Base-by-base conservation (phyloP, 2,888 invertebrate species). In the Muschampia plurimacula region DNA sequence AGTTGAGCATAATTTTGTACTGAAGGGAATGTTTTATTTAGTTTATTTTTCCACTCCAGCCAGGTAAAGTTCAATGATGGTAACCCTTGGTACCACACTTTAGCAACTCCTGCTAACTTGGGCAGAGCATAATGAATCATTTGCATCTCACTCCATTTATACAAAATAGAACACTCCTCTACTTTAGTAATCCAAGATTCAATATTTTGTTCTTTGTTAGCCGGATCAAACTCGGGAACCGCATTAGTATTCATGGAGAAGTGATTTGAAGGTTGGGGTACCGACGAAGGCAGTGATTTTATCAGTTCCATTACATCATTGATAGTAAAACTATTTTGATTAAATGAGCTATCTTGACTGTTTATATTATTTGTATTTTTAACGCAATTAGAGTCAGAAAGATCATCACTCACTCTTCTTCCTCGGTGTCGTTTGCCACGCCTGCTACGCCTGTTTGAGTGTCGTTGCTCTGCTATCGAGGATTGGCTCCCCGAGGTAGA, bases 1-100 rank as follows among this genome's bases (percentile, higher is more conserved):
- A 78, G 52, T 44, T 78, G 36, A 39, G 62, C 62, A 41, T 62
- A 62, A 9, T 62, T 62, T 62, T 62, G 36, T n/a, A 39, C 36
- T 10, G 62, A 13, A 12, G 59, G 59, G 13, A 59, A 59, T 4
- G 28, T 28, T 32, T 60, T 32, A 13, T 10, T 28, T 32, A 60
- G 13, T 32, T 32, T 60, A 32, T 28, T 13, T 36, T 60, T 60
- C 60, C 60, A 60, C 32, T 60, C 60, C 5, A 13, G 7, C 60
- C 60, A 60, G 3, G 60, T 5, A 32, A 32, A 32, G 12, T 60
- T 60, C 2, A 60, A 12, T 12, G 60, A 60, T 12, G 60, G 60
- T 32, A 60, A 60, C 3, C 46, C 46, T 46, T 46, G 46, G 46
- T 46, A 46, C 46, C 46, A 46, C 4, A 46, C 46, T 22, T 55